Conservation (phyloP, 1,140 invertebrate genomes). For the Diorhabda sublineata region DNA sequence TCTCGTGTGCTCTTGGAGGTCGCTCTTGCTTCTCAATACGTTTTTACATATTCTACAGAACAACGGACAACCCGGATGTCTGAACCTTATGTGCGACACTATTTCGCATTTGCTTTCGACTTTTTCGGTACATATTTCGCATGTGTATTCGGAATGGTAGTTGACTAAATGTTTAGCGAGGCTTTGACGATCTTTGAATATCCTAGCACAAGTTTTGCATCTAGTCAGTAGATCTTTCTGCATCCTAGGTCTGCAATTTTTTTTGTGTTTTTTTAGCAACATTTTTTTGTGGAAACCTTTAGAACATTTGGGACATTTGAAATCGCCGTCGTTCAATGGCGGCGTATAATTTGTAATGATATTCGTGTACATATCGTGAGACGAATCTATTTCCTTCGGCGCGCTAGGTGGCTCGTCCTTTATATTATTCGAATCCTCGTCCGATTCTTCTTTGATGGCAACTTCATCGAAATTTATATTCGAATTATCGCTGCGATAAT, state of each 20-base stretch:
- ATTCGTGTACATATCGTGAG: constrained; percentile 41
- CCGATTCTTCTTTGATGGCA: constrained; percentile 7
- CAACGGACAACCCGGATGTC: constrained; percentile 55
- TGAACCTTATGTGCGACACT: constrained; percentile 56
- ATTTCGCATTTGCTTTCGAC: constrained; percentile 55
- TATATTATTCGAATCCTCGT: neutral
- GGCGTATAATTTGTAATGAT: constrained; percentile 46
- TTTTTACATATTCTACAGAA: constrained; percentile 54
- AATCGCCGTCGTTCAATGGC: constrained; percentile 48
- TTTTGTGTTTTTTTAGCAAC: constrained; percentile 54
- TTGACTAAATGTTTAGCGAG: constrained; percentile 55
- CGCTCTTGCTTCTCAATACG: constrained; percentile 54
- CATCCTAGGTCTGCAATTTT: constrained; percentile 48
- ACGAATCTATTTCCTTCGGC: constrained; percentile 41
- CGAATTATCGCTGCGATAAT: constrained; percentile 8
- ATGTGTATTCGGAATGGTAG: constrained; percentile 54
- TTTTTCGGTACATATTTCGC: constrained; percentile 55
- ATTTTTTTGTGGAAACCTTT: constrained; percentile 55
- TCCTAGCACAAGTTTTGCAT: constrained; percentile 55
- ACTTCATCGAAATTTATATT: constrained; percentile 6
- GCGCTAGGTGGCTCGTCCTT: constrained; percentile 13
- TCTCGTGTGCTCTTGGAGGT: constrained; percentile 52
- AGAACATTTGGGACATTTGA: constrained; percentile 54
- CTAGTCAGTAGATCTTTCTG: constrained; percentile 55
- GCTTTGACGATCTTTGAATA: constrained; percentile 56